phyloP scores from a whole-genome alignment of 2,113 vertebrate genomes.

The Corvus moneduloides region DNA sequence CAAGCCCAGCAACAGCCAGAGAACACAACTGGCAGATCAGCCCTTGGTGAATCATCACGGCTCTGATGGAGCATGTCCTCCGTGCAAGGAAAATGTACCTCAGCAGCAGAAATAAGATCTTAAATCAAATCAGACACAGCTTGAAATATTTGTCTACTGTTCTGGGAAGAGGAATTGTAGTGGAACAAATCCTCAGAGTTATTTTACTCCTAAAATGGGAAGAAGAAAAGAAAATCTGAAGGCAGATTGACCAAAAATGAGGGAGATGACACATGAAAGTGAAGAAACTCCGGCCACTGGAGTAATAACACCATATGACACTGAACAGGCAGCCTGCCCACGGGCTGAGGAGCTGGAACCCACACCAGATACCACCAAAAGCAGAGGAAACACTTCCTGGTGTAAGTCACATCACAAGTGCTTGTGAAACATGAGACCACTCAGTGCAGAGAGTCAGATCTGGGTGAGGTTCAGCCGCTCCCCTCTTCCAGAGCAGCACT shows the following conservation, averaged over 20 bases:
- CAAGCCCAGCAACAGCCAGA: not conserved
- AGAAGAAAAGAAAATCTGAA: not conserved
- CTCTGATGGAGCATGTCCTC: not conserved
- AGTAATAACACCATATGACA: not conserved
- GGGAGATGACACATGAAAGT: not conserved
- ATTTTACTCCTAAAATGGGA: not conserved
- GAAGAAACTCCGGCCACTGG: not conserved
- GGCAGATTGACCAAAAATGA: not conserved
- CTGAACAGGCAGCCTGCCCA: not conserved
- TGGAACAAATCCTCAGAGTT: not conserved
- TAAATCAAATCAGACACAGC: constrained; percentile 31
- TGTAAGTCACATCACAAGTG: not conserved
- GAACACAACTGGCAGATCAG: not conserved
- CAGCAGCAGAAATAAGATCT: constrained; percentile 32
- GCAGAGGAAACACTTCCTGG: not conserved
- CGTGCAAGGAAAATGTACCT: constrained; percentile 28
- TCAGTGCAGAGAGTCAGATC: accelerated
- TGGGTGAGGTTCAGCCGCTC: not conserved
- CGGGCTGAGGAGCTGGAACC: not conserved
- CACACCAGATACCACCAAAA: not conserved
- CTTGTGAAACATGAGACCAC: accelerated
- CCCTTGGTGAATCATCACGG: not conserved
- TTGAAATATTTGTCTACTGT: constrained; percentile 5
- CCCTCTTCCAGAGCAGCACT: not conserved
- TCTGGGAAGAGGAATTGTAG: not conserved